Percentiles rank a stretch among this genome's conserved stretches.
phyloP scores from a whole-genome alignment of 2,113 vertebrate species.

The Dinomys branickii region DNA sequence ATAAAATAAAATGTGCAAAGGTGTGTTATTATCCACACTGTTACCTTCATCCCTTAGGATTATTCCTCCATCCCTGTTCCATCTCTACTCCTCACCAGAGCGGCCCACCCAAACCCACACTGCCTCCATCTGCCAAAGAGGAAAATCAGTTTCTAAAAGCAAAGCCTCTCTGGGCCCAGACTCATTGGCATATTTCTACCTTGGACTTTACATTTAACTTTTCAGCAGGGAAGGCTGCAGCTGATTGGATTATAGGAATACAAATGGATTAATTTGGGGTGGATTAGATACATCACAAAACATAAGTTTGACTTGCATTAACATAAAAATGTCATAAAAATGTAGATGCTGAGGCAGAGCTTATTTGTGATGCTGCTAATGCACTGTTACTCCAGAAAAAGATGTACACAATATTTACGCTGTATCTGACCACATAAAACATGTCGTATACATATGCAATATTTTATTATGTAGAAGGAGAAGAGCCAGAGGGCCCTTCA shows the following conservation, averaged over 20 bases:
- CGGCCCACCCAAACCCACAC: not conserved
- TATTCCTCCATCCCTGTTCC: not conserved
- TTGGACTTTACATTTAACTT: conserved; percentile 49
- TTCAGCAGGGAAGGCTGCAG: conserved; percentile 66
- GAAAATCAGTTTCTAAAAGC: not conserved
- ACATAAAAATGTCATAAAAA: conserved; percentile 86
- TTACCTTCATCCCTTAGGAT: not conserved
- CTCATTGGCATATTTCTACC: conserved; percentile 41
- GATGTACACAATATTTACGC: conserved; percentile 88
- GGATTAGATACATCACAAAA: conserved; percentile 82
- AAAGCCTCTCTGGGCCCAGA: not conserved
- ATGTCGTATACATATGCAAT: conserved; percentile 83
- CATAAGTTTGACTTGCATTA: conserved; percentile 84
- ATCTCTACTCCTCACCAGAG: not conserved
- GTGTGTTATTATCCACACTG: not conserved
- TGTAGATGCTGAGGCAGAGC: conserved; percentile 84
- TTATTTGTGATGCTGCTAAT: conserved; percentile 86
- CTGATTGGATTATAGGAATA: conserved; percentile 84
- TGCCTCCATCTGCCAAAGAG: not conserved
- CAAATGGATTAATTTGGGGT: conserved; percentile 87
- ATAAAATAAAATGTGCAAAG: not conserved
- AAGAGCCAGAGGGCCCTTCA: conserved; percentile 85
- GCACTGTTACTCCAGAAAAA: conserved; percentile 85
- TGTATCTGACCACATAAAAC: conserved; percentile 89
- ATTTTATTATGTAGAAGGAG: conserved; percentile 86